Evolutionary conservation across 2,113 vertebrate genomes (phyloP).

Genomic region (Callorhinus ursinus): DNA sequence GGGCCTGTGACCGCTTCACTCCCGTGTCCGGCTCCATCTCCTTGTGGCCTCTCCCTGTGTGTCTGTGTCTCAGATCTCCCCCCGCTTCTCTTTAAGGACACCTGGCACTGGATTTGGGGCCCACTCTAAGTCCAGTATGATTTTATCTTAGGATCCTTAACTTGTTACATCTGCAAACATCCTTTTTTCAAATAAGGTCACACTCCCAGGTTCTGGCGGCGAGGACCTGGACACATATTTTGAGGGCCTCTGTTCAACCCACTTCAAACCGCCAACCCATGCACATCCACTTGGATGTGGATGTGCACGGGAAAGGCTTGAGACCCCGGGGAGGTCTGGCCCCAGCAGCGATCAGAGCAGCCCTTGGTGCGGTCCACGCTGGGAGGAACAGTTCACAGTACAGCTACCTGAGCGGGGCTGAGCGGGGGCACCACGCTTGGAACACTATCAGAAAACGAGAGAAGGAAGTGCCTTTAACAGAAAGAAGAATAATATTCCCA

Average conservation of each 20-base stretch:
- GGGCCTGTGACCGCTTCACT: background rate
- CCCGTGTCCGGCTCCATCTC: background rate
- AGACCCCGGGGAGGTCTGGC: background rate
- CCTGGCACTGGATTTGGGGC: background rate
- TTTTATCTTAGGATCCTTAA: too few species aligned
- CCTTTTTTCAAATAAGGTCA: too few species aligned
- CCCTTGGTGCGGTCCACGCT: background rate
- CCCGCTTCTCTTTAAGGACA: background rate
- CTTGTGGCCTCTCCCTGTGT: background rate
- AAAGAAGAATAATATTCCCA: background rate
- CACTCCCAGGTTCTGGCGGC: too few species aligned
- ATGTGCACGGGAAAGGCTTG: background rate
- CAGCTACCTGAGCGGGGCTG: background rate
- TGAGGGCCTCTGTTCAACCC: background rate
- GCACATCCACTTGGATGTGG: background rate
- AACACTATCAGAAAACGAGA: background rate
- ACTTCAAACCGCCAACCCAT: background rate
- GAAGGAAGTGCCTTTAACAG: background rate
- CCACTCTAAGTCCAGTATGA: background rate
- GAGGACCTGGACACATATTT: too few species aligned
- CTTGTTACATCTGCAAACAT: too few species aligned
- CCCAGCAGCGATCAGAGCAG: background rate
- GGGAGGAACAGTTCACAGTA: background rate
- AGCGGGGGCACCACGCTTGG: accelerated
- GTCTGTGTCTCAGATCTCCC: background rate